These are phyloP conservation scores for Pemphredon lugubris DNA, from an alignment of 2,888 invertebrate genomes.

Conservation along the genomic window DNA sequence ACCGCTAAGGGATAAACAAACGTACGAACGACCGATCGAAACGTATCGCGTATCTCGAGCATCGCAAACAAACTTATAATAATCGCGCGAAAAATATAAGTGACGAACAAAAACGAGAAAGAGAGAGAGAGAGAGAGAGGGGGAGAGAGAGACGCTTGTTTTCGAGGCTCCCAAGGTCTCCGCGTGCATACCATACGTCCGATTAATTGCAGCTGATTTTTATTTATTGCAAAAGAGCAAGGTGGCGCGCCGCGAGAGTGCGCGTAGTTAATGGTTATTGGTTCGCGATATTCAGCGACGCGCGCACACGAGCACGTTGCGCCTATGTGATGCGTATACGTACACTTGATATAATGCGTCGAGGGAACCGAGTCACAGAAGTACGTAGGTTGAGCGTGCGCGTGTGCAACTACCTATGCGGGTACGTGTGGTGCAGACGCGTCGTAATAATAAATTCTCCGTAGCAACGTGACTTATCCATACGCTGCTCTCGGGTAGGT, in stretches of 20 bases:
- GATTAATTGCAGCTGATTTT: slow-evolving; percentile 77
- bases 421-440: slow-evolving; percentile 24
- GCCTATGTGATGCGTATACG: too few relatives aligned
- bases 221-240: slow-evolving; percentile 76
- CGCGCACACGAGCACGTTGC: slow-evolving; percentile 14
- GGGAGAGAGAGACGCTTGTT: slow-evolving; percentile 41
- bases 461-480: slow-evolving; percentile 76
- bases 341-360: slow-evolving; percentile 6
- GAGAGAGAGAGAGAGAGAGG: slow-evolving; percentile 15
- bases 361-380: neutral
- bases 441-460: slow-evolving; percentile 75
- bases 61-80: slow-evolving; percentile 47
- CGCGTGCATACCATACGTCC: slow-evolving; percentile 62
- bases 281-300: slow-evolving; percentile 69
- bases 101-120: slow-evolving; percentile 44
- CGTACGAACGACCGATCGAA: too few relatives aligned
- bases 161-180: slow-evolving; percentile 68
- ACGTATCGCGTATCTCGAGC: slow-evolving; percentile 8
- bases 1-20: too few relatives aligned
- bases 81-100: too few relatives aligned
- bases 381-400: slow-evolving; percentile 2
- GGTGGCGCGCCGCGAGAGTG: slow-evolving; percentile 59
- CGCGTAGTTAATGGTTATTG: slow-evolving; percentile 77
- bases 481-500: slow-evolving; percentile 54
- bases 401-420: neutral